Conservation (phyloP, 2,113 vertebrate species). For the Hydropotes inermis region DNA sequence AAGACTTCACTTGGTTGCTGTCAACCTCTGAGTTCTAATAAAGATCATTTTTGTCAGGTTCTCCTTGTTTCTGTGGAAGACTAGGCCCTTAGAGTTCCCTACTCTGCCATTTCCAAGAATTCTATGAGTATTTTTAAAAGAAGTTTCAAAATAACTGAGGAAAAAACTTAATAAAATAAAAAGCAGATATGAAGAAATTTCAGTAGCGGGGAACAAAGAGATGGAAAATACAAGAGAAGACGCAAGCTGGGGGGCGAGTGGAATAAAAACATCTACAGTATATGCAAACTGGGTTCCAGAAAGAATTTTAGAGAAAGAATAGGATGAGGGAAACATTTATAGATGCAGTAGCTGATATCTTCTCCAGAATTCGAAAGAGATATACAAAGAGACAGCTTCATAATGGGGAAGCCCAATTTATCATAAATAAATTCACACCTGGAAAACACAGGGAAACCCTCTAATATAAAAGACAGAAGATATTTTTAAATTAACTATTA, state of each 20-base stretch:
- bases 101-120: not conserved
- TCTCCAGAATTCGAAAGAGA: not conserved
- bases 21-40: not conserved
- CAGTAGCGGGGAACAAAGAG: not conserved
- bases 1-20: not conserved
- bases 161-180: not conserved
- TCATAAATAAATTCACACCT: not conserved
- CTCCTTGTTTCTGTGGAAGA: not conserved
- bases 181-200: not conserved
- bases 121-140: not conserved
- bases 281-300: not conserved
- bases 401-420: not conserved
- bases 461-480: not conserved
- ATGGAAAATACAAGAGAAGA: not conserved
- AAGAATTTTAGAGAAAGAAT: not conserved
- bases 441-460: not conserved
- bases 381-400: not conserved
- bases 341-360: not conserved
- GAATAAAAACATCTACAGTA: not conserved
- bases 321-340: not conserved
- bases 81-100: not conserved
- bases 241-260: accelerated
- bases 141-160: not conserved
- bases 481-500: not conserved
- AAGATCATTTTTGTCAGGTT: not conserved